Conservation (phyloP, 2,797 vertebrate species). For the Aplochiton taeniatus region DNA sequence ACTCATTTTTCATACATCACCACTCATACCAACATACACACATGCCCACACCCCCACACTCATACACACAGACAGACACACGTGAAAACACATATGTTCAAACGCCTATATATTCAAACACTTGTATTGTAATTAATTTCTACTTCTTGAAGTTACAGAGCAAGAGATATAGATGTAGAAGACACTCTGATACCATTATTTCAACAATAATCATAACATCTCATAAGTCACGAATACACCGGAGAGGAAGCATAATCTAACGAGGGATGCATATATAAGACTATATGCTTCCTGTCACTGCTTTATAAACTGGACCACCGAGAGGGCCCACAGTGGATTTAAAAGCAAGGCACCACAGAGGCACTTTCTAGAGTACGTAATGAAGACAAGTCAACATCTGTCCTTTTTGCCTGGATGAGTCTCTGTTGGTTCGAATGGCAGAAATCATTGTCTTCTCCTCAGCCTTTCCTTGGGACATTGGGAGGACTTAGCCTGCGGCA, state of each 20-base stretch:
- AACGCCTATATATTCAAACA: neutral
- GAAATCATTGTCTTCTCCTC: conserved; percentile 58
- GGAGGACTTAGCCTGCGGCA: conserved; percentile 54
- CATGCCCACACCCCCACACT: neutral
- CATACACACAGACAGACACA: neutral
- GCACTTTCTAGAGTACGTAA: conserved; percentile 58
- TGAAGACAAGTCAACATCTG: conserved; percentile 76
- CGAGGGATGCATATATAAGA: neutral
- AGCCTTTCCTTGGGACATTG: conserved; percentile 61
- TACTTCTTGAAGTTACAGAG: neutral
- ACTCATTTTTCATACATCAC: neutral
- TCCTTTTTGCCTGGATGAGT: conserved; percentile 50
- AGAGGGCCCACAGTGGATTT: conserved; percentile 38
- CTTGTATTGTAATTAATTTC: no score
- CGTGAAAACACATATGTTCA: no score
- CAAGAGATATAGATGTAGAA: no score
- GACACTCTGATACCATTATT: neutral
- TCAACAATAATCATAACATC: neutral
- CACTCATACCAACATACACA: neutral
- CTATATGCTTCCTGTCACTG: conserved; percentile 10
- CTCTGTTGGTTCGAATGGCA: conserved; percentile 58
- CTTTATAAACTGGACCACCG: conserved; percentile 36
- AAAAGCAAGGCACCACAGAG: conserved; percentile 53
- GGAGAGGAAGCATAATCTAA: neutral
- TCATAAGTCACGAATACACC: neutral